Evolutionary conservation across 2,888 invertebrate species (phyloP).

Genomic region (Melieria crassipennis): DNA sequence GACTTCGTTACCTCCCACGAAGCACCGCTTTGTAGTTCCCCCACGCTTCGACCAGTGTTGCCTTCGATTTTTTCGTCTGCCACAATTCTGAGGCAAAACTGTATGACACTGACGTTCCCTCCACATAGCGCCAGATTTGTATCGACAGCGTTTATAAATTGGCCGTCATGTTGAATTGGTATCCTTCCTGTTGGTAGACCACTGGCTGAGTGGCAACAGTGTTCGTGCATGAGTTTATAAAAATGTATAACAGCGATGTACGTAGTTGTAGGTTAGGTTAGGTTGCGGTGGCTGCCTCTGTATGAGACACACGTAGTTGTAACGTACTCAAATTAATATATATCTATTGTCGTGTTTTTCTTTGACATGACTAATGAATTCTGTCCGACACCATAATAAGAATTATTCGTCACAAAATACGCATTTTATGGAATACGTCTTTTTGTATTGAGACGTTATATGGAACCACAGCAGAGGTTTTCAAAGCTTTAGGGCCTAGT

Average conservation of each 20-base stretch:
- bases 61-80: conserved; percentile 23
- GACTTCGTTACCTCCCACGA: conserved; percentile 18
- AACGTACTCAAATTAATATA: too few relatives aligned
- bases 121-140: neutral
- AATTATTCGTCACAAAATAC: too few relatives aligned
- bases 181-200: neutral
- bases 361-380: too few relatives aligned
- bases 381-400: too few relatives aligned
- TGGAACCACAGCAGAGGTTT: too few relatives aligned
- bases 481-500: too few relatives aligned
- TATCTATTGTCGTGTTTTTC: too few relatives aligned
- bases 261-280: too few relatives aligned
- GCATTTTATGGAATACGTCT: too few relatives aligned
- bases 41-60: conserved; percentile 3
- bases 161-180: conserved; percentile 4
- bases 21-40: conserved; percentile 1
- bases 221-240: neutral
- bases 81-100: neutral
- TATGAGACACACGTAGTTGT: too few relatives aligned
- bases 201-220: neutral
- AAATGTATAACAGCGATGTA: neutral
- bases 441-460: too few relatives aligned
- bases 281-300: fast-evolving
- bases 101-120: neutral
- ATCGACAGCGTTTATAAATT: conserved; percentile 1